phyloP scores from a whole-genome alignment of 2,888 invertebrate species.

The Venustoraphidia nigricollis region DNA sequence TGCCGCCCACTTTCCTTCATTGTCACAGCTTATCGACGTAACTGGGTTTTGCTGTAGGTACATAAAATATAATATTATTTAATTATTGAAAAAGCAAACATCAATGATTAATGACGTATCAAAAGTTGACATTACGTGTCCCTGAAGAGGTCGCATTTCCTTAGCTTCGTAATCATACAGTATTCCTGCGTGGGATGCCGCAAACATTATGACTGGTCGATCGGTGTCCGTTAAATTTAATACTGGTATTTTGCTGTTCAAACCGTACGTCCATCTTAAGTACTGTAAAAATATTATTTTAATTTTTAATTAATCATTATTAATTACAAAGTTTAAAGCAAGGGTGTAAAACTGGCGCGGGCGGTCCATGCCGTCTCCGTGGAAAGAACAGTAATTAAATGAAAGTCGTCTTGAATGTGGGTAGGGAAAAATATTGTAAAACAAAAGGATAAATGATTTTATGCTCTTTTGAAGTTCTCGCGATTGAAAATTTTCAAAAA shows the following conservation, averaged over 20 bases:
- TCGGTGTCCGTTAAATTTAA: slow-evolving; percentile 39
- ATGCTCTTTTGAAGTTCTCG: too few relatives aligned
- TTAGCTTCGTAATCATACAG: slow-evolving; percentile 46
- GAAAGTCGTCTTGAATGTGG: too few relatives aligned
- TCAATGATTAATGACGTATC: not conserved
- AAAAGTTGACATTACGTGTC: slow-evolving; percentile 38
- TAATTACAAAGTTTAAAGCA: too few relatives aligned
- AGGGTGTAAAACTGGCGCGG: too few relatives aligned
- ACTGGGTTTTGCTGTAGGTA: slow-evolving; percentile 34
- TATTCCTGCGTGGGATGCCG: slow-evolving; percentile 45
- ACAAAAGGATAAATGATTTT: too few relatives aligned
- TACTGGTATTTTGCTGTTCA: slow-evolving; percentile 39
- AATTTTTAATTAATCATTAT: too few relatives aligned
- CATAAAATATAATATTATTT: slow-evolving; percentile 1
- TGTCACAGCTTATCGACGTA: slow-evolving; percentile 32
- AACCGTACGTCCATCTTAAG: slow-evolving; percentile 46
- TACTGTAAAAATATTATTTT: slow-evolving; percentile 25
- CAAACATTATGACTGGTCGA: slow-evolving; percentile 39
- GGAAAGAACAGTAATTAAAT: too few relatives aligned
- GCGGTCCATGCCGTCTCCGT: too few relatives aligned
- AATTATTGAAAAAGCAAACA: not conserved
- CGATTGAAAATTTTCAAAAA: too few relatives aligned
- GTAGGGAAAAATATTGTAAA: too few relatives aligned
- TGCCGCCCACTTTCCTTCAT: slow-evolving; percentile 37
- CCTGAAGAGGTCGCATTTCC: slow-evolving; percentile 44